phyloP scores from a whole-genome alignment of 2,888 invertebrate species.

The Hylaea fasciaria region DNA sequence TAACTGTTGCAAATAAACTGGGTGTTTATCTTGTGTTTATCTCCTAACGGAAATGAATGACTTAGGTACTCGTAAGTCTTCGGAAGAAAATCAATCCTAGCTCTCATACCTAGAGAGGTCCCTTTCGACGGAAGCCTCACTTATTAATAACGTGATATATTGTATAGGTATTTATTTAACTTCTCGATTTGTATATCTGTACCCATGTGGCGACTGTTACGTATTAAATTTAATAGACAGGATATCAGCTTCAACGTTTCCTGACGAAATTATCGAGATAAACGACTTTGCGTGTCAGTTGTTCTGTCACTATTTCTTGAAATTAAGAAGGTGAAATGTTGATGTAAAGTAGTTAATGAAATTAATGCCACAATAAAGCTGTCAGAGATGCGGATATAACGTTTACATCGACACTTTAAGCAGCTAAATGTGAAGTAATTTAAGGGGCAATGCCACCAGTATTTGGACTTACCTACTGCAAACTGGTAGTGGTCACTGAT shows the following conservation, averaged over 20 bases:
- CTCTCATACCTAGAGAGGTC: no score
- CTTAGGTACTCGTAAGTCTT: no score
- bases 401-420: constrained; percentile 20
- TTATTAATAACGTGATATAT: no score
- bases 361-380: constrained; percentile 35
- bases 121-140: no score
- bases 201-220: not conserved
- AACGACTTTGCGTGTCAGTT: constrained; percentile 1
- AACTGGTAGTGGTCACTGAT: no score
- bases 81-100: no score
- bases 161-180: not conserved
- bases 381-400: constrained; percentile 30
- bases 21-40: no score
- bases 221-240: not conserved
- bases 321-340: constrained; percentile 16
- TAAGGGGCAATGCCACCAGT: constrained; percentile 4
- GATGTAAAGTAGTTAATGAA: constrained; percentile 21
- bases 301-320: constrained; percentile 19
- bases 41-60: no score
- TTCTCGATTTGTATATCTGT: not conserved
- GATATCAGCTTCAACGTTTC: constrained; percentile 15
- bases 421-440: constrained; percentile 9
- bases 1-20: no score
- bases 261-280: constrained; percentile 22
- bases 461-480: no score